phyloP scores from a whole-genome alignment of 2,888 invertebrate species.

The Thalpophila matura region DNA sequence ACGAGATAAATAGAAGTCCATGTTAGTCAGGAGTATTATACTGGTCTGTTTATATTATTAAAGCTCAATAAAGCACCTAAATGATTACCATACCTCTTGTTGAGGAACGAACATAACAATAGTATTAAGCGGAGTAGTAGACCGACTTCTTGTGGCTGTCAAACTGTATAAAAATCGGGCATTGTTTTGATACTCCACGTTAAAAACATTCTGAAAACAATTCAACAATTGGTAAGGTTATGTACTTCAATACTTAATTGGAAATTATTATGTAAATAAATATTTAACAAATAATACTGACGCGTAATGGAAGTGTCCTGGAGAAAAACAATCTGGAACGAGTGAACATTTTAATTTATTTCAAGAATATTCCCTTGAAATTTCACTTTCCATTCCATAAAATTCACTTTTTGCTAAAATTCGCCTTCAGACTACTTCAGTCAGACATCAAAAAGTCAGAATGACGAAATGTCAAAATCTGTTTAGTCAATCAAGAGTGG shows the following conservation, averaged over 20 bases:
- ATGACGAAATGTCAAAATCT: slow-evolving; percentile 23
- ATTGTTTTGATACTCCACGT: slow-evolving; percentile 84
- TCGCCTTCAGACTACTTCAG: slow-evolving; percentile 5
- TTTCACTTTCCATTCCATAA: slow-evolving; percentile 67
- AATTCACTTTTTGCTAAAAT: slow-evolving; percentile 32
- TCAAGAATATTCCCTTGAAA: slow-evolving; percentile 45
- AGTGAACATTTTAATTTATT: slow-evolving; percentile 81
- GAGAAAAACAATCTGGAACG: slow-evolving; percentile 83
- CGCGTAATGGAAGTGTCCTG: slow-evolving; percentile 78
- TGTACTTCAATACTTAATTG: slow-evolving; percentile 20
- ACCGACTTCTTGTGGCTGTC: slow-evolving; percentile 80
- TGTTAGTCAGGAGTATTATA: background rate
- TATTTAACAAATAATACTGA: slow-evolving; percentile 59
- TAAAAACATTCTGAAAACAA: slow-evolving; percentile 83
- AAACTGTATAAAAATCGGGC: slow-evolving; percentile 79
- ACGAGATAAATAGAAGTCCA: background rate
- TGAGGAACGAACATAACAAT: slow-evolving; percentile 99
- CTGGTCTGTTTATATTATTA: too few species aligned
- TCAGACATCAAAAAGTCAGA: too few species aligned
- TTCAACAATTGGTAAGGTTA: slow-evolving; percentile 65
- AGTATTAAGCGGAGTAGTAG: slow-evolving; percentile 96
- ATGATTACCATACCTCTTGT: slow-evolving; percentile 94
- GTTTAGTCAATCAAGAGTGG: background rate
- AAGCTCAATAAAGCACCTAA: background rate
- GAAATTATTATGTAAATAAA: slow-evolving; percentile 51